Base-by-base conservation (phyloP, 2,797 vertebrate species). In the Emys orbicularis region DNA sequence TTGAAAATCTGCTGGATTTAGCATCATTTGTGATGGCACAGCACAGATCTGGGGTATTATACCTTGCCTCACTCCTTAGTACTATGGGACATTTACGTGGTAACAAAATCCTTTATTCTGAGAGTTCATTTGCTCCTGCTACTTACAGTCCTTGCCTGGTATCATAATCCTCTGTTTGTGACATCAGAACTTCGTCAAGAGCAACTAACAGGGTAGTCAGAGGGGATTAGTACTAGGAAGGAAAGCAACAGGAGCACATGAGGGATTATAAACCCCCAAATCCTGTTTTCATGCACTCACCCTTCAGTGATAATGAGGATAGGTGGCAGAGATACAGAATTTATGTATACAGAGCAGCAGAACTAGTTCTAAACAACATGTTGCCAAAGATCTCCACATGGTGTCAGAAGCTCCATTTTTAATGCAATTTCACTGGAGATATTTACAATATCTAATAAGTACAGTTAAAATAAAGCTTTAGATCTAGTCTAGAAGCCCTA, bases 201-300 rank as follows among this genome's bases (percentile, higher is more conserved):
- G 47, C 76, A 96, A 90, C 89, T 96, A 95, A 94, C 27, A 89
- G 68, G 72, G 81, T 90, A 92, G 89, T 95, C 96, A 96, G 80
- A 95, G 92, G 79, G 91, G 88, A 96, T 96, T 94, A 97, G 68
- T 77, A 92, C 87, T 92, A 94, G 34, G 59, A 65, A 90, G 68
- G 31, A 90, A 94, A 95, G 79, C 0, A 1, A 94, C 79, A 94
- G 93, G 94, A 94, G 79, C 92, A 89, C 23, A 93, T 79, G 59
- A 91, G 86, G 79, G 59, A 50, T 97, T 96, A 92, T 23, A 95
- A 86, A 92, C 90, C 50, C 87, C 29, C 91, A 87, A 81, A 92
- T 8, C 85, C 49, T 87, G 83, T 61, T 96, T 94, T 61, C 90
- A 95, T 1, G 0, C 76, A 90, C 79, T 89, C 92, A 87, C 56